A percentile compares a stretch with the other conserved stretches of the same genome.
phyloP scores from a whole-genome alignment of 2,797 vertebrate genomes.

The Syngnathus rostellatus region DNA sequence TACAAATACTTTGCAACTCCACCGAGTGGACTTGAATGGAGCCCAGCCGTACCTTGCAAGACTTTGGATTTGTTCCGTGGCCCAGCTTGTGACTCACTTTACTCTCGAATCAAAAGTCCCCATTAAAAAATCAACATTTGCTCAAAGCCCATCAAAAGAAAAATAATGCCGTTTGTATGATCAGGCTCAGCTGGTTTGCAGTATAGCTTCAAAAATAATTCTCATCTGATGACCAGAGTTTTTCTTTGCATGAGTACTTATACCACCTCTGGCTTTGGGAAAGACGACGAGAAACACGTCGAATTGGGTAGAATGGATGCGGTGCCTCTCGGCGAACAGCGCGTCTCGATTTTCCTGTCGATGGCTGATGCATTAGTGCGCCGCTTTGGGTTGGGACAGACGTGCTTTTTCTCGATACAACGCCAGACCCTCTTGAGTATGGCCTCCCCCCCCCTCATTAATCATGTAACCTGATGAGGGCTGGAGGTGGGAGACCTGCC shows the following conservation, averaged over 20 bases:
- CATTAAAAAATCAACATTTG: background rate
- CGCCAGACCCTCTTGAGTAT: slow-evolving; percentile 63
- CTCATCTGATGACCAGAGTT: too few species aligned
- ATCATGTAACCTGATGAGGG: slow-evolving; percentile 74
- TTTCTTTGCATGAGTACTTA: too few species aligned
- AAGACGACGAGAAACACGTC: slow-evolving; percentile 26
- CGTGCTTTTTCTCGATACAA: slow-evolving; percentile 81
- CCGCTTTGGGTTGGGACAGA: slow-evolving; percentile 73
- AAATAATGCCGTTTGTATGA: too few species aligned
- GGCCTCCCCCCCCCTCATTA: slow-evolving; percentile 66
- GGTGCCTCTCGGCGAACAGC: slow-evolving; percentile 50
- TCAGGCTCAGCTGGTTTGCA: too few species aligned
- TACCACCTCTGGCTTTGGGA: background rate
- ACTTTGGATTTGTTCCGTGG: background rate
- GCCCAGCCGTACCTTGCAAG: too few species aligned
- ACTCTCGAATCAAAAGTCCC: background rate
- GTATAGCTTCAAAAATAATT: too few species aligned
- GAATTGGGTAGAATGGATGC: slow-evolving; percentile 60
- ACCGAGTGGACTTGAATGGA: background rate
- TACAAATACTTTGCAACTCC: background rate
- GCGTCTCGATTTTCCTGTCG: slow-evolving; percentile 76
- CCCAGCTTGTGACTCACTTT: background rate
- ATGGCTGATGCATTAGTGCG: slow-evolving; percentile 78
- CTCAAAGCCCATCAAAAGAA: background rate
- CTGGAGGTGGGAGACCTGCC: slow-evolving; percentile 34